phyloP scores from a whole-genome alignment of 1,140 invertebrate species.

The Pseudomyrmex dendroicus region DNA sequence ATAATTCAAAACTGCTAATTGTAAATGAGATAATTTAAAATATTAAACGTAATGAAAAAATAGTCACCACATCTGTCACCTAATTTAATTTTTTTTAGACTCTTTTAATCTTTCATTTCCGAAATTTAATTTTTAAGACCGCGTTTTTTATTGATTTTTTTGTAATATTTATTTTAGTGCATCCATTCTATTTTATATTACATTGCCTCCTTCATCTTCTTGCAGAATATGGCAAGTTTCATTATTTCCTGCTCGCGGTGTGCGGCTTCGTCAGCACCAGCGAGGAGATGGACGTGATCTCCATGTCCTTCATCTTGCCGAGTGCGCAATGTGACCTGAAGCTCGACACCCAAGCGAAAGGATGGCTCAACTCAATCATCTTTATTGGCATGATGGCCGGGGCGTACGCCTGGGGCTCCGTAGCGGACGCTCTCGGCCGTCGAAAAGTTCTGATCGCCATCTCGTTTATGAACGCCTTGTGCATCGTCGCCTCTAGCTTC shows the following conservation, averaged over 20 bases:
- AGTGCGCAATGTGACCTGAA: constrained; percentile 96
- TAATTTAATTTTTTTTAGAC: no score
- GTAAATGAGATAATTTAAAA: no score
- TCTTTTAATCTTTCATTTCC: no score
- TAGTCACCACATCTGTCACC: no score
- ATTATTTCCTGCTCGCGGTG: constrained; percentile 93
- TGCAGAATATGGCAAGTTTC: constrained; percentile 96
- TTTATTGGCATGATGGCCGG: constrained; percentile 97
- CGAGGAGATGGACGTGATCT: constrained; percentile 98
- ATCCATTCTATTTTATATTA: no score
- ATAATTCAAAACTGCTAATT: no score
- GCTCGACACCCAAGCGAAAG: constrained; percentile 94
- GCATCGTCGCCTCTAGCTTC: constrained; percentile 94
- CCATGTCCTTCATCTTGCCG: constrained; percentile 97
- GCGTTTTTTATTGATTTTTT: no score
- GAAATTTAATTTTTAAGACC: no score
- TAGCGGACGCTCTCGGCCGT: constrained; percentile 94
- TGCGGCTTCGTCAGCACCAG: constrained; percentile 97
- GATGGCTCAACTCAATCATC: constrained; percentile 94
- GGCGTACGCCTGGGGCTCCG: constrained; percentile 95
- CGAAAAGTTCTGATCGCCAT: constrained; percentile 94
- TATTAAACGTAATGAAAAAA: no score
- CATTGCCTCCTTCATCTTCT: not conserved
- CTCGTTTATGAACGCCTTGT: constrained; percentile 94
- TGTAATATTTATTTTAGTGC: no score